Evolutionary conservation across 30 jellyfish, hydroid and myxozoan species (phyloP).

Genomic region (Haliclystus octoradiatus): DNA sequence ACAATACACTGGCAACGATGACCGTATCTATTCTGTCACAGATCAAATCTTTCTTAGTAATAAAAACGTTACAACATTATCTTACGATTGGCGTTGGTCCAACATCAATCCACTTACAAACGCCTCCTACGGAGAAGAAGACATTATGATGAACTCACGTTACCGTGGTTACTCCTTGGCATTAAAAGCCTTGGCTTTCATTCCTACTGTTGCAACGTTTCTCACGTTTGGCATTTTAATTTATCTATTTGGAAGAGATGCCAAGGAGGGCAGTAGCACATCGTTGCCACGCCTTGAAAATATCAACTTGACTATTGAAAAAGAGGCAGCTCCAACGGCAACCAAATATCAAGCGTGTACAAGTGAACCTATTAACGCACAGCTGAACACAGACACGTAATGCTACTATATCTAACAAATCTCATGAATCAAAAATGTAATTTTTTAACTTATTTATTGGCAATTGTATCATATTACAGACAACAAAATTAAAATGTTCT

Average conservation of each 20-base stretch:
- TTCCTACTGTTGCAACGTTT: slow-evolving; percentile 48
- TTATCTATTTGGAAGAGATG: slow-evolving; percentile 71
- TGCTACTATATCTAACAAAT: too few relatives aligned
- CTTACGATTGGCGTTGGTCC: slow-evolving; percentile 78
- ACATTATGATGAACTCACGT: slow-evolving; percentile 50
- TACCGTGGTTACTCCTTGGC: slow-evolving; percentile 54
- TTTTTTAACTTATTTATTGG: too few relatives aligned
- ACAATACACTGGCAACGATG: slow-evolving; percentile 86
- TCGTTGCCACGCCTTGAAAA: background rate
- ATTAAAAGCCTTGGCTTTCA: slow-evolving; percentile 51
- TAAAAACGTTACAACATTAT: slow-evolving; percentile 45
- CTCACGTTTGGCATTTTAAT: slow-evolving; percentile 56
- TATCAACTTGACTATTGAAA: too few relatives aligned
- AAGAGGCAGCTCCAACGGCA: too few relatives aligned
- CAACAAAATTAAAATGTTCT: too few relatives aligned
- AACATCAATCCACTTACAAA: slow-evolving; percentile 42
- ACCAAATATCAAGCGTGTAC: too few relatives aligned
- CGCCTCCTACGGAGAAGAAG: slow-evolving; percentile 37
- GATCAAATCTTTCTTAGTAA: slow-evolving; percentile 23
- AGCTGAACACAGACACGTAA: too few relatives aligned
- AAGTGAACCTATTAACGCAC: too few relatives aligned
- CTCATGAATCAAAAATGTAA: too few relatives aligned
- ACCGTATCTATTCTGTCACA: slow-evolving; percentile 45
- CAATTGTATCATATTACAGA: too few relatives aligned
- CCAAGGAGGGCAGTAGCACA: slow-evolving; percentile 4